Evolutionary conservation across 2,888 invertebrate species (phyloP).

Genomic region (Acleris holmiana): DNA sequence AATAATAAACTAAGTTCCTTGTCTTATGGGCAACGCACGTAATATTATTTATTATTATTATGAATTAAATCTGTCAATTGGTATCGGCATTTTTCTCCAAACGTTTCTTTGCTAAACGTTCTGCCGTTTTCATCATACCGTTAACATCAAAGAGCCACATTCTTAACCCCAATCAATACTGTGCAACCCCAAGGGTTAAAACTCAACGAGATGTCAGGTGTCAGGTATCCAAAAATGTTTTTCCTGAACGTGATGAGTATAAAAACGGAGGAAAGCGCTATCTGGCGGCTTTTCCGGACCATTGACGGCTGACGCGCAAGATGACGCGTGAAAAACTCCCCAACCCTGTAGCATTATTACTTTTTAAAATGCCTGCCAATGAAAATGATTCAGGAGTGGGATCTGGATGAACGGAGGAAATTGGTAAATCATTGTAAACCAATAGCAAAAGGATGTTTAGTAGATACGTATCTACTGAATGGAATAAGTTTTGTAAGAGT

Average conservation of each 20-base stretch:
- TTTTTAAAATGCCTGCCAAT: conserved; percentile 22
- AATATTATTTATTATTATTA: too few relatives aligned
- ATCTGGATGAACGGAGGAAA: background rate
- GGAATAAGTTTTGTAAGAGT: too few relatives aligned
- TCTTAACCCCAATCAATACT: conserved; percentile 36
- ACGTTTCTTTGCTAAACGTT: too few relatives aligned
- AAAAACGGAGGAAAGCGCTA: conserved; percentile 51
- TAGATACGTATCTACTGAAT: too few relatives aligned
- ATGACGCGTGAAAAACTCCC: conserved; percentile 53
- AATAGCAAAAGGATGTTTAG: too few relatives aligned
- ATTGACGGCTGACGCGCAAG: conserved; percentile 52
- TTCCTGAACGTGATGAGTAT: conserved; percentile 47
- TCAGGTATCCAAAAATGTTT: conserved; percentile 45
- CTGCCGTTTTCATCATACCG: background rate
- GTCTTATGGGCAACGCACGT: too few relatives aligned
- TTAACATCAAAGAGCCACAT: conserved; percentile 25
- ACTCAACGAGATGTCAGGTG: conserved; percentile 49
- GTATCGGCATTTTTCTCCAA: too few relatives aligned
- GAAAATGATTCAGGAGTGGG: background rate
- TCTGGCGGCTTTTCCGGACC: conserved; percentile 57
- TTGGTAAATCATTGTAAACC: too few relatives aligned
- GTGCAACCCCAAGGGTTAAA: conserved; percentile 44
- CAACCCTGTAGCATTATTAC: conserved; percentile 39
- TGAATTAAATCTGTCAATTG: too few relatives aligned
- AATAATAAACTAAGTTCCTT: too few relatives aligned